Percentiles rank a stretch among this genome's conserved stretches.
Conservation (phyloP, 2,888 invertebrate species). For the Caenorhabditis sp. region DNA sequence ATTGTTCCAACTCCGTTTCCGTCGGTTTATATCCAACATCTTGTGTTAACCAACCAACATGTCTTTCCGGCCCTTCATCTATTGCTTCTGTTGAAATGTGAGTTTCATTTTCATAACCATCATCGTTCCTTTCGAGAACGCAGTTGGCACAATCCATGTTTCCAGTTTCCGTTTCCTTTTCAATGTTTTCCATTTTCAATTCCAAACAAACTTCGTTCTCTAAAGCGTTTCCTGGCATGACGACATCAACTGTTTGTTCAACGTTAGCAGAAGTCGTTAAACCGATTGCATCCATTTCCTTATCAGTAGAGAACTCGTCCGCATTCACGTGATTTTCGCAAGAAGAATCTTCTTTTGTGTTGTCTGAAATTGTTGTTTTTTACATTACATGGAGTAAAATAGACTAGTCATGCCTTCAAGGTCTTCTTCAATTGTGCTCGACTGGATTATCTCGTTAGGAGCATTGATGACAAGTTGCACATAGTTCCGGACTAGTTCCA, state of each 20-base stretch:
- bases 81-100: too few relatives aligned
- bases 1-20: too few relatives aligned
- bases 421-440: conserved; percentile 13
- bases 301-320: neutral
- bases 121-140: too few relatives aligned
- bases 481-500: conserved; percentile 25
- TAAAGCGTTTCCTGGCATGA: neutral
- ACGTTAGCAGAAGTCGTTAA: neutral
- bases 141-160: too few relatives aligned
- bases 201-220: too few relatives aligned
- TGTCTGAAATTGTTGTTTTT: neutral
- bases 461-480: conserved; percentile 28
- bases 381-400: neutral
- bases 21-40: too few relatives aligned
- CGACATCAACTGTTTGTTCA: neutral
- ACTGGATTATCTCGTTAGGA: conserved; percentile 2
- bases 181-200: too few relatives aligned
- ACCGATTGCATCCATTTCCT: neutral
- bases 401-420: conserved; percentile 23
- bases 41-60: too few relatives aligned
- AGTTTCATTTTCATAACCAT: too few relatives aligned
- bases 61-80: too few relatives aligned
- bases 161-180: too few relatives aligned
- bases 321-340: conserved; percentile 2
- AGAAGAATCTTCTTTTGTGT: neutral